Conservation (phyloP, 2,797 vertebrate genomes). For the Gobio occitaniae region DNA sequence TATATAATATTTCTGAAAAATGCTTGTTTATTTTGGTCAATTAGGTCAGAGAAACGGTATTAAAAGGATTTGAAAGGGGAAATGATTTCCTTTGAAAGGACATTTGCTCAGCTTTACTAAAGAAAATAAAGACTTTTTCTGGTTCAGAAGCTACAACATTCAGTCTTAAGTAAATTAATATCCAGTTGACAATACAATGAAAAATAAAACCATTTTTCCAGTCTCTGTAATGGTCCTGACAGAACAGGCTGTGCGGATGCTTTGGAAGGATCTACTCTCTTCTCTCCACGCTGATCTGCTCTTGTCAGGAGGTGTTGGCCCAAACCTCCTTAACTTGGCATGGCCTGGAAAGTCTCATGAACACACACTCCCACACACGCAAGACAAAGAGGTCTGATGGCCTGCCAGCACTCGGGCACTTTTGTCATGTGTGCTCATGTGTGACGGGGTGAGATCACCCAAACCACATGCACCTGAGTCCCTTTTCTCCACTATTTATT, state of each 20-base stretch:
- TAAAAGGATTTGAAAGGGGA: not conserved
- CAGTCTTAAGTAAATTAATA: not conserved
- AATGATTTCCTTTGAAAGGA: too few relatives aligned
- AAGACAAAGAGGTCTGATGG: constrained; percentile 57
- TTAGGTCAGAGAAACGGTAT: not conserved
- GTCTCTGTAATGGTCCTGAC: not conserved
- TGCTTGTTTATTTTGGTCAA: not conserved
- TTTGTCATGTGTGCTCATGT: constrained; percentile 65
- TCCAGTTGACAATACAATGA: not conserved
- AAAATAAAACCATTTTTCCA: not conserved
- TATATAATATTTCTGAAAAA: not conserved
- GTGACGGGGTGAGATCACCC: constrained; percentile 59
- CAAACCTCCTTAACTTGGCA: constrained; percentile 46
- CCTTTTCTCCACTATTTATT: constrained; percentile 52
- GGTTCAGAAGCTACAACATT: not conserved
- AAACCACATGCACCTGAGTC: constrained; percentile 63
- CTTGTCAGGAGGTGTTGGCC: constrained; percentile 54
- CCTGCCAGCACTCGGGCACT: constrained; percentile 57
- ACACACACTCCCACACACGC: constrained; percentile 35
- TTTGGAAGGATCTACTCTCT: constrained; percentile 31
- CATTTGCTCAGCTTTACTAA: not conserved
- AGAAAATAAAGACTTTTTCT: not conserved
- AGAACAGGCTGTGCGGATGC: not conserved
- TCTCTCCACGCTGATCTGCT: constrained; percentile 43
- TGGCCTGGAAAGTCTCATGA: constrained; percentile 47